These are phyloP conservation scores for Peromyscus californicus DNA, from an alignment of 2,113 vertebrate genomes.

Conservation along the genomic window DNA sequence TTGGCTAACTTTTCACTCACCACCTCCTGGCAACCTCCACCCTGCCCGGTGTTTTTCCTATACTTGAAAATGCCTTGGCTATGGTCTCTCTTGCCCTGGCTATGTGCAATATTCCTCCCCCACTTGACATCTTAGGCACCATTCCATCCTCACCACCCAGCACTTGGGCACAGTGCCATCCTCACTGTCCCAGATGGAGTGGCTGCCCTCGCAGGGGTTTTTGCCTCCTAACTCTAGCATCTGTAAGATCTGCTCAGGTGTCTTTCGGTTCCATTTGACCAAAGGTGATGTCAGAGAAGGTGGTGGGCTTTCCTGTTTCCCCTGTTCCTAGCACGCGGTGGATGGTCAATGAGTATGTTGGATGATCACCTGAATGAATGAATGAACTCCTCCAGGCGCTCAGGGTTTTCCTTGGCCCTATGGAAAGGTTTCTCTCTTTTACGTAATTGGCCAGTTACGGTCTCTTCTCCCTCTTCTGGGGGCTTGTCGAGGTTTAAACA, in stretches of 20 bases:
- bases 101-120: background rate
- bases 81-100: background rate
- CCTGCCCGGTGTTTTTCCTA: background rate
- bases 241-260: background rate
- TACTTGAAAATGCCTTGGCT: background rate
- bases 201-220: background rate
- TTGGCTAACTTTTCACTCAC: background rate
- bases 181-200: background rate
- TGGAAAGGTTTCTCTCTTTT: background rate
- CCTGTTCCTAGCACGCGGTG: background rate
- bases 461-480: background rate
- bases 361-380: background rate
- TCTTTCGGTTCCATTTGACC: background rate
- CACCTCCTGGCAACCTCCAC: background rate
- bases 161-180: background rate
- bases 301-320: background rate
- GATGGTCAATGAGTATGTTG: background rate
- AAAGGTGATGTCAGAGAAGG: background rate
- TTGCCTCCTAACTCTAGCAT: background rate
- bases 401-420: background rate
- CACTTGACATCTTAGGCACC: background rate
- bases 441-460: background rate
- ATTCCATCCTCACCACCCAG: background rate
- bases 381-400: background rate
- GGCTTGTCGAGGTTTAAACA: background rate